phyloP scores from a whole-genome alignment of 2,888 invertebrate species.

The Caenorhabditis becei region DNA sequence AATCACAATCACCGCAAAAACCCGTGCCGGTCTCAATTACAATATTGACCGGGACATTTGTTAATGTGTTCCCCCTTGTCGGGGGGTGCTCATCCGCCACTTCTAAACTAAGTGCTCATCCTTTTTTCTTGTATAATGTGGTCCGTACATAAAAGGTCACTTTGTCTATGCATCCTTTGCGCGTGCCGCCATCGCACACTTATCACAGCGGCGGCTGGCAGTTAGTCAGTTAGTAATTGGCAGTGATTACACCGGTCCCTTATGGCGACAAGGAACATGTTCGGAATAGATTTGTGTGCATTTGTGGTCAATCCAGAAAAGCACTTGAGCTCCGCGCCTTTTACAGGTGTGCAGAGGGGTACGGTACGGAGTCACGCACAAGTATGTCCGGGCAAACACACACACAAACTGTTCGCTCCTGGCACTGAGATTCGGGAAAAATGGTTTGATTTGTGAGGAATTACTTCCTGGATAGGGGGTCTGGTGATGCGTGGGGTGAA shows the following conservation, averaged over 20 bases:
- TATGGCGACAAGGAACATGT: too few species aligned
- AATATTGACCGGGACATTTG: slow-evolving; percentile 33
- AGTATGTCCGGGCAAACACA: slow-evolving; percentile 51
- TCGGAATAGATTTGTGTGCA: background rate
- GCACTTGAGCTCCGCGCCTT: slow-evolving; percentile 50
- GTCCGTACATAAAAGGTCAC: slow-evolving; percentile 34
- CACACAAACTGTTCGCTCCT: slow-evolving; percentile 15
- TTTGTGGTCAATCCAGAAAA: slow-evolving; percentile 17
- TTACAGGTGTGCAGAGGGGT: slow-evolving; percentile 47
- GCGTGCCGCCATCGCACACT: slow-evolving; percentile 31
- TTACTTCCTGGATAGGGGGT: background rate
- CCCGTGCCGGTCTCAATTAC: slow-evolving; percentile 47
- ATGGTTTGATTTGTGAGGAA: background rate
- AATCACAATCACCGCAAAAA: too few species aligned
- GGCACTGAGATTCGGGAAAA: slow-evolving; percentile 28
- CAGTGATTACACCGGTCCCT: slow-evolving; percentile 24
- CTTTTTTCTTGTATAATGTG: slow-evolving; percentile 41
- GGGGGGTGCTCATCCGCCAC: slow-evolving; percentile 51
- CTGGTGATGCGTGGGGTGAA: too few species aligned
- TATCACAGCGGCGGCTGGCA: slow-evolving; percentile 40
- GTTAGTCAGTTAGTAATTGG: slow-evolving; percentile 26
- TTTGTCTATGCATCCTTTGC: slow-evolving; percentile 45
- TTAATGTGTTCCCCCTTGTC: slow-evolving; percentile 34
- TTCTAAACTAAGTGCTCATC: slow-evolving; percentile 34
- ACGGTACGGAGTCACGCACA: slow-evolving; percentile 54